Conservation (phyloP, 1,140 invertebrate genomes). For the Gonatopus flavifemur region DNA sequence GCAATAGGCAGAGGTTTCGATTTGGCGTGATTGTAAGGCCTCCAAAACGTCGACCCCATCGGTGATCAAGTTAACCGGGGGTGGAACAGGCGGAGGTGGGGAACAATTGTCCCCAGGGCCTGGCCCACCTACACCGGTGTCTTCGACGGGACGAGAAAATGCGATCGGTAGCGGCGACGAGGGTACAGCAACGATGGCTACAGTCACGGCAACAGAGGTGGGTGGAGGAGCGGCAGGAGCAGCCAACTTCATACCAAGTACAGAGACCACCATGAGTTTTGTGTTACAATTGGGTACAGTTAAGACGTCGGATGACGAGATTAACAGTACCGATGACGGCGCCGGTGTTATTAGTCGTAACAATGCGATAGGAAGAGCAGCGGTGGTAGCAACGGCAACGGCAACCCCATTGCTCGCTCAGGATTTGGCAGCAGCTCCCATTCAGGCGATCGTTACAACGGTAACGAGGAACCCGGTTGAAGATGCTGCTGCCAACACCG, state of each 20-base stretch:
- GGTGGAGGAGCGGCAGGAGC: conserved; percentile 12
- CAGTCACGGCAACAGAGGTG: background rate
- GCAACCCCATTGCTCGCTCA: background rate
- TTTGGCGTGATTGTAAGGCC: conserved; percentile 39
- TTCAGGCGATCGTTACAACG: background rate
- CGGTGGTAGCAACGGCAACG: no score
- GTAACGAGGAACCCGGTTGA: background rate
- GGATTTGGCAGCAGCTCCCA: conserved; percentile 1
- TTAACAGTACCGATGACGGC: no score
- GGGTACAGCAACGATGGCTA: conserved; percentile 2
- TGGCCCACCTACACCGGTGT: conserved; percentile 35
- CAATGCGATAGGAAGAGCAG: no score
- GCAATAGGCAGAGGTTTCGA: conserved; percentile 27
- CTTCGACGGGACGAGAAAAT: conserved; percentile 20
- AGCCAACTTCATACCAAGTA: no score
- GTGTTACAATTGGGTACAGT: conserved; percentile 39
- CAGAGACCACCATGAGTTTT: conserved; percentile 47
- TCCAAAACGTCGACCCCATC: conserved; percentile 56
- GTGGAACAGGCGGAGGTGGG: conserved; percentile 47
- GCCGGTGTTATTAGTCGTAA: no score
- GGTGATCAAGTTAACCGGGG: conserved; percentile 54
- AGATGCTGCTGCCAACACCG: no score
- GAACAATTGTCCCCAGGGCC: conserved; percentile 43
- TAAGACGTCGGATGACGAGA: conserved; percentile 15
- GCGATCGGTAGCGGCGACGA: conserved; percentile 11